Evolutionary conservation across 2,888 invertebrate species (phyloP).

Genomic region (Megamerina dolium): DNA sequence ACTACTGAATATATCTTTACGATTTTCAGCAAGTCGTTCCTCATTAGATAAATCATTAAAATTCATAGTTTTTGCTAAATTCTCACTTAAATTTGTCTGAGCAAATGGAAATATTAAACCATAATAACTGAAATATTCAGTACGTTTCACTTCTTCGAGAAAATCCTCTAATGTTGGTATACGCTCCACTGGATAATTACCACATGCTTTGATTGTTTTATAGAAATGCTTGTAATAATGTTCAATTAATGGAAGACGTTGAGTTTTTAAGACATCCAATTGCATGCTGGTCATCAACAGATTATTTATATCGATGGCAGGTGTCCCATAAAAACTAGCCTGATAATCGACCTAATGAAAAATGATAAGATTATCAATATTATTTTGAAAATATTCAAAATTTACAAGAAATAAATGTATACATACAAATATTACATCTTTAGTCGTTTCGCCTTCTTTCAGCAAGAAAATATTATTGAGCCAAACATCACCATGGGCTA

Average conservation of each 20-base stretch:
- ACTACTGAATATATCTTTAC: constrained; percentile 14
- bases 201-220: background rate
- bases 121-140: constrained; percentile 19
- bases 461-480: constrained; percentile 8
- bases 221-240: constrained; percentile 6
- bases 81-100: constrained; percentile 17
- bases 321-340: constrained; percentile 3
- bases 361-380: background rate
- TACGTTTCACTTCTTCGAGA: constrained; percentile 11
- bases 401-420: background rate
- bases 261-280: constrained; percentile 3
- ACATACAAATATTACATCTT: constrained; percentile 12
- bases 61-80: constrained; percentile 11
- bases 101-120: constrained; percentile 14
- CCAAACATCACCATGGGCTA: constrained; percentile 11
- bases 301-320: constrained; percentile 10
- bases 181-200: background rate
- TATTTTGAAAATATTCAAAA: background rate
- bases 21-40: constrained; percentile 8
- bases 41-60: constrained; percentile 14
- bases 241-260: constrained; percentile 1
- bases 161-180: constrained; percentile 14
- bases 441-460: background rate
- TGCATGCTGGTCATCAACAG: constrained; percentile 9
- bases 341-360: constrained; percentile 12